These are phyloP conservation scores for Limanda limanda DNA, from an alignment of 2,113 vertebrate species.

Conservation along the genomic window DNA sequence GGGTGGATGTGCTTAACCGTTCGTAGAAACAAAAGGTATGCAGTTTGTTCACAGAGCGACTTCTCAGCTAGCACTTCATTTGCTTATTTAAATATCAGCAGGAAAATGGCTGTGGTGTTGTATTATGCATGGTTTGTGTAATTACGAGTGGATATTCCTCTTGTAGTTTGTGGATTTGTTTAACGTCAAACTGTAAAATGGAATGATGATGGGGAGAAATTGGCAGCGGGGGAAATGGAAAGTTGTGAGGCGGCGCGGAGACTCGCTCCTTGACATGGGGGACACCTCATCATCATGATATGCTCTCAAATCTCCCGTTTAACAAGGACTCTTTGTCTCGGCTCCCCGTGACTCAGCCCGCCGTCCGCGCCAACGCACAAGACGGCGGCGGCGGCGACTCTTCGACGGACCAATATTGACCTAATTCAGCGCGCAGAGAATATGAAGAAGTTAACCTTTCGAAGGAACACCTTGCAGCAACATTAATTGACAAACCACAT, in stretches of 20 bases:
- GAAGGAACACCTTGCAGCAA: slow-evolving; percentile 85
- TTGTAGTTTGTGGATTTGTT: slow-evolving; percentile 13
- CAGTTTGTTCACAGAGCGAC: slow-evolving; percentile 50
- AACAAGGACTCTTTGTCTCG: slow-evolving; percentile 29
- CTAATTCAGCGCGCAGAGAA: slow-evolving; percentile 81
- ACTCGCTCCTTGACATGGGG: slow-evolving; percentile 25
- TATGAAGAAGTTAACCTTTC: slow-evolving; percentile 87
- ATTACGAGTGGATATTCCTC: slow-evolving; percentile 26
- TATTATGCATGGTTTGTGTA: slow-evolving; percentile 21
- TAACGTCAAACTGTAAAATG: background rate
- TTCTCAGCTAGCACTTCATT: slow-evolving; percentile 25
- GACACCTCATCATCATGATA: slow-evolving; percentile 50
- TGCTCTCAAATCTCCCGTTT: slow-evolving; percentile 55
- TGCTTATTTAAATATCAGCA: slow-evolving; percentile 30
- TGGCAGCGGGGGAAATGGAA: background rate
- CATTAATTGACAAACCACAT: slow-evolving; percentile 87
- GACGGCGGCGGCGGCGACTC: slow-evolving; percentile 62
- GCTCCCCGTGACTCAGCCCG: slow-evolving; percentile 61
- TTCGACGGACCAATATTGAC: slow-evolving; percentile 79
- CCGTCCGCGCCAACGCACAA: slow-evolving; percentile 28
- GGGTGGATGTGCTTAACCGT: slow-evolving; percentile 22
- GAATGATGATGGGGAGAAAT: background rate
- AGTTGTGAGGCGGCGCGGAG: background rate
- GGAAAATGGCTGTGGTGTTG: slow-evolving; percentile 12
- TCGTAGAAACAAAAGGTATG: slow-evolving; percentile 53